phyloP scores from a whole-genome alignment of 2,888 invertebrate genomes.

The Drosophila mimetica region DNA sequence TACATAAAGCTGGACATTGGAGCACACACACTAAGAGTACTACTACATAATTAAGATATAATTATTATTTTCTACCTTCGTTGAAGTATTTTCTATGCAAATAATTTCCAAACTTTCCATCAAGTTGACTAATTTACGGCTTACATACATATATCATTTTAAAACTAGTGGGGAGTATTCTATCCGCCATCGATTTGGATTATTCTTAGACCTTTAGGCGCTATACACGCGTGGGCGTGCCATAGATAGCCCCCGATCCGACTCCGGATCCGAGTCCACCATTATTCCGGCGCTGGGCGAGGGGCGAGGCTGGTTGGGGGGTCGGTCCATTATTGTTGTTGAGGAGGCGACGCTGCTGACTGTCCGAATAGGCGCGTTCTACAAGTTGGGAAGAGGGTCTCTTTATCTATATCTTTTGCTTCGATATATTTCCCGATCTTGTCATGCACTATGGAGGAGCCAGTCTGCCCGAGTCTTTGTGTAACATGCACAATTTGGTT shows the following conservation, averaged over 20 bases:
- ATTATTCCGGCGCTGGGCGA: slow-evolving; percentile 75
- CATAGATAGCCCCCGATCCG: slow-evolving; percentile 69
- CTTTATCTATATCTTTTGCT: slow-evolving; percentile 19
- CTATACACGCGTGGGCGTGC: slow-evolving; percentile 84
- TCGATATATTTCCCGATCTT: slow-evolving; percentile 40
- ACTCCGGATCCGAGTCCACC: slow-evolving; percentile 51
- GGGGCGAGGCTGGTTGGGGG: slow-evolving; percentile 71
- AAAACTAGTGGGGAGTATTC: slow-evolving; percentile 49
- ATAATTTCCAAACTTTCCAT: slow-evolving; percentile 34
- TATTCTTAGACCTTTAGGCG: slow-evolving; percentile 80
- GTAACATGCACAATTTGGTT: slow-evolving; percentile 53
- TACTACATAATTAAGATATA: slow-evolving; percentile 45
- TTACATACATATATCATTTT: slow-evolving; percentile 49
- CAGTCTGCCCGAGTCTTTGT: slow-evolving; percentile 21
- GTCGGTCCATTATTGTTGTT: slow-evolving; percentile 68
- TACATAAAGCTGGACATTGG: slow-evolving; percentile 76
- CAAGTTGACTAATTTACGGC: slow-evolving; percentile 46
- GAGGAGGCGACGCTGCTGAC: slow-evolving; percentile 84
- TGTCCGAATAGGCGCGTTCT: slow-evolving; percentile 87
- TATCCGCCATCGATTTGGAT: slow-evolving; percentile 37
- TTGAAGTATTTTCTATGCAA: slow-evolving; percentile 47
- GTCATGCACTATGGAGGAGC: slow-evolving; percentile 51
- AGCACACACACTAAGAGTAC: slow-evolving; percentile 70
- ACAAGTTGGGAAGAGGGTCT: slow-evolving; percentile 57
- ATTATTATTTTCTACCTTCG: slow-evolving; percentile 38